phyloP scores from a whole-genome alignment of 1,140 invertebrate genomes.

The Vanessa tameamea region DNA sequence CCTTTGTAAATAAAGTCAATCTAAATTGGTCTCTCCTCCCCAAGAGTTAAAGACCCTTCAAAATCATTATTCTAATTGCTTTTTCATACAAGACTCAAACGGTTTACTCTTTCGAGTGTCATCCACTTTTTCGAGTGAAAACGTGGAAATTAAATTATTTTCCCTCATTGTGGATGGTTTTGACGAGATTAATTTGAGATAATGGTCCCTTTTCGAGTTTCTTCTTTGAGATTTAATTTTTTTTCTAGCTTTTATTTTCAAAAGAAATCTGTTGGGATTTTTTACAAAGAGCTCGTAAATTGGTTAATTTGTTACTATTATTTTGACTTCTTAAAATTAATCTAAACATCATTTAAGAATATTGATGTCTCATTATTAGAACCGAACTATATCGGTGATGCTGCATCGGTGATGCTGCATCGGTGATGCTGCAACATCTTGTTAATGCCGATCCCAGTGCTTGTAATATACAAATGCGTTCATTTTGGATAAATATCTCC shows the following conservation, averaged over 20 bases:
- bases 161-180: conserved; percentile 53
- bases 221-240: conserved; percentile 16
- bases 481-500: no score
- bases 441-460: no score
- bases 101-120: conserved; percentile 68
- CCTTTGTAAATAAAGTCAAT: conserved; percentile 7
- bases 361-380: background rate
- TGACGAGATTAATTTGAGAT: conserved; percentile 67
- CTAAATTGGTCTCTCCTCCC: conserved; percentile 41
- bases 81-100: conserved; percentile 70
- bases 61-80: conserved; percentile 79
- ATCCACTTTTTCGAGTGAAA: conserved; percentile 60
- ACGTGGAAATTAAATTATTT: conserved; percentile 75
- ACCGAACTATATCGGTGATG: no score
- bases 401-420: no score
- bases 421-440: no score
- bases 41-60: conserved; percentile 52
- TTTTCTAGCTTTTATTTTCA: conserved; percentile 4
- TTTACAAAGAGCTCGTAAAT: conserved; percentile 7
- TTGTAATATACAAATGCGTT: no score
- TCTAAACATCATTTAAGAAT: background rate
- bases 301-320: conserved; percentile 1
- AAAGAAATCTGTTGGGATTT: conserved; percentile 5
- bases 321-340: background rate
- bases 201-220: conserved; percentile 44